These are phyloP conservation scores for Motacilla alba DNA, from an alignment of 2,113 vertebrate genomes.

Conservation along the genomic window DNA sequence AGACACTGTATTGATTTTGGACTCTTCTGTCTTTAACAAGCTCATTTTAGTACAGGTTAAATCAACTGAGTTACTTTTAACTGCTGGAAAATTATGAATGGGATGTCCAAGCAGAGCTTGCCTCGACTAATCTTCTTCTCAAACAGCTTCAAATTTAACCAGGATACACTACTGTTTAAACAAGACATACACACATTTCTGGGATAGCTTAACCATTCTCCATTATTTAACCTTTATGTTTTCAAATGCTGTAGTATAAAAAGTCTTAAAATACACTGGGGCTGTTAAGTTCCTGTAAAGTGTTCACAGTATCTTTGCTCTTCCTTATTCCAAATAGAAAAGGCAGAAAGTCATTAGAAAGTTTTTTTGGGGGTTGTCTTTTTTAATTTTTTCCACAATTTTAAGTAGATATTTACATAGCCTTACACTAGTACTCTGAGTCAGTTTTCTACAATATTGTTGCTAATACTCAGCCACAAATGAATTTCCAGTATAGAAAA, in stretches of 20 bases:
- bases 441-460: background rate
- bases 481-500: background rate
- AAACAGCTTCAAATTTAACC: background rate
- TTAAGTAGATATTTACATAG: background rate
- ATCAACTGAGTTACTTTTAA: background rate
- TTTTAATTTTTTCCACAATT: background rate
- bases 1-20: background rate
- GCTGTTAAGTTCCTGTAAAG: background rate
- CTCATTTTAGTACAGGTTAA: background rate
- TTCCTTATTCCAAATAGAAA: background rate
- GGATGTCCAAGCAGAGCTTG: background rate
- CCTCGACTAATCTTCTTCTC: background rate
- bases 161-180: background rate
- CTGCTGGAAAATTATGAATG: background rate
- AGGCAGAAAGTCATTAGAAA: background rate
- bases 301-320: background rate
- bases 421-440: background rate
- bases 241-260: background rate
- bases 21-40: background rate
- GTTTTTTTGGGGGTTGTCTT: fast-evolving
- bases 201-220: background rate
- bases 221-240: background rate
- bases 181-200: background rate
- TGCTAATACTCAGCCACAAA: background rate
- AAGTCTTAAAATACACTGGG: background rate